Percentiles rank a stretch among this genome's conserved stretches.
phyloP scores from a whole-genome alignment of 2,113 vertebrate genomes.

The Festucalex cinctus region DNA sequence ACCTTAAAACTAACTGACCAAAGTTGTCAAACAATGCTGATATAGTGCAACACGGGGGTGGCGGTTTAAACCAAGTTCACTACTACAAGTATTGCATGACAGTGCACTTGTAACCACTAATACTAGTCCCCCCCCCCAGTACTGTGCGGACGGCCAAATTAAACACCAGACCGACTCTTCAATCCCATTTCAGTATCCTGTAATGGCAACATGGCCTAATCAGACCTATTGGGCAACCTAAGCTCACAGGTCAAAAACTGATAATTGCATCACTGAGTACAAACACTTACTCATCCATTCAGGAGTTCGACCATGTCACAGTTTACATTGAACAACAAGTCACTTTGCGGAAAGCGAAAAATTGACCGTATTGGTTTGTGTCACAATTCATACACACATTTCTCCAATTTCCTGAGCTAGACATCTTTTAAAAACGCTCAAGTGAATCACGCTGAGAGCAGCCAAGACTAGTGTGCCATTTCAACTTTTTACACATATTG shows the following conservation, averaged over 20 bases:
- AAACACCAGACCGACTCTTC: not conserved
- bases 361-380: too few species aligned
- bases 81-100: not conserved
- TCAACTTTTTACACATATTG: too few species aligned
- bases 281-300: not conserved
- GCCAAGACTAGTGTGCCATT: too few species aligned
- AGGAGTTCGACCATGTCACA: not conserved
- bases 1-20: too few species aligned
- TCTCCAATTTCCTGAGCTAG: too few species aligned
- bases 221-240: not conserved
- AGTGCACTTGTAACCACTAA: not conserved
- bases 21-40: constrained; percentile 17
- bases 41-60: not conserved
- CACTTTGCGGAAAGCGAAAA: too few species aligned
- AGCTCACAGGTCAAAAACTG: not conserved
- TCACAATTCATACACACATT: too few species aligned
- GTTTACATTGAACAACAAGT: not conserved
- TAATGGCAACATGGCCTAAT: not conserved
- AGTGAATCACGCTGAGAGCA: too few species aligned
- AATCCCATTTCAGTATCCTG: not conserved
- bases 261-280: not conserved
- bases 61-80: not conserved
- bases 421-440: too few species aligned
- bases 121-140: not conserved
- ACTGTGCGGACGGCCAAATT: not conserved